phyloP scores from a whole-genome alignment of 2,113 vertebrate species.

The Nansenia antarctica region DNA sequence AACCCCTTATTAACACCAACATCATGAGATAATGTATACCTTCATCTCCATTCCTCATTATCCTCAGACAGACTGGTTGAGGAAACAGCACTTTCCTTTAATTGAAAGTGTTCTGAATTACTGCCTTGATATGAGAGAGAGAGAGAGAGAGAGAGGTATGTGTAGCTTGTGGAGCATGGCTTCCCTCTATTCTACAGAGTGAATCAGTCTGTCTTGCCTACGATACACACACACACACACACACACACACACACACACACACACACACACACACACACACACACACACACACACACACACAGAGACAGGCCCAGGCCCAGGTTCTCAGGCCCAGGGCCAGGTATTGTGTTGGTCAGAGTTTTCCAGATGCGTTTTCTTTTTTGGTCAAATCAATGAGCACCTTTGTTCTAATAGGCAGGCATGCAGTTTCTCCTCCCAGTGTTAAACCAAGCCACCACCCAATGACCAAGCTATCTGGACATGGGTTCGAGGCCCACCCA shows the following conservation, averaged over 20 bases:
- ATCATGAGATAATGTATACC: slow-evolving; percentile 50
- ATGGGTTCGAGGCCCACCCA: too few relatives aligned
- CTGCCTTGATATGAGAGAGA: slow-evolving; percentile 44
- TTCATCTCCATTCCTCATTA: too few relatives aligned
- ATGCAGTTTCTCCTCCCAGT: too few relatives aligned
- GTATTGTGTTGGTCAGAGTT: slow-evolving; percentile 35
- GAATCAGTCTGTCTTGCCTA: too few relatives aligned
- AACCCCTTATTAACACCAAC: slow-evolving; percentile 64
- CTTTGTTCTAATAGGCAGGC: slow-evolving; percentile 45
- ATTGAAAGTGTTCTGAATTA: slow-evolving; percentile 62
- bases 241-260: background rate
- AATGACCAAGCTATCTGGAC: background rate
- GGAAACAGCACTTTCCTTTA: slow-evolving; percentile 54
- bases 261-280: too few relatives aligned
- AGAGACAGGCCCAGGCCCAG: background rate
- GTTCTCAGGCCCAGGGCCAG: slow-evolving; percentile 27
- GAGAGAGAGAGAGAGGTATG: slow-evolving; percentile 28
- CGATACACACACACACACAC: too few relatives aligned
- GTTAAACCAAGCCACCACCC: too few relatives aligned
- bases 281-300: slow-evolving; percentile 2
- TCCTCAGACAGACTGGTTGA: slow-evolving; percentile 59
- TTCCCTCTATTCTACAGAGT: too few relatives aligned
- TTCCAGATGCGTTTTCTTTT: slow-evolving; percentile 34
- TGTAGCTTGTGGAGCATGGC: too few relatives aligned
- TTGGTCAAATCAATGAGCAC: slow-evolving; percentile 24